Evolutionary conservation across 92 coral and sea anemone species (phyloP).

Genomic region (Epizoanthus stellaris): DNA sequence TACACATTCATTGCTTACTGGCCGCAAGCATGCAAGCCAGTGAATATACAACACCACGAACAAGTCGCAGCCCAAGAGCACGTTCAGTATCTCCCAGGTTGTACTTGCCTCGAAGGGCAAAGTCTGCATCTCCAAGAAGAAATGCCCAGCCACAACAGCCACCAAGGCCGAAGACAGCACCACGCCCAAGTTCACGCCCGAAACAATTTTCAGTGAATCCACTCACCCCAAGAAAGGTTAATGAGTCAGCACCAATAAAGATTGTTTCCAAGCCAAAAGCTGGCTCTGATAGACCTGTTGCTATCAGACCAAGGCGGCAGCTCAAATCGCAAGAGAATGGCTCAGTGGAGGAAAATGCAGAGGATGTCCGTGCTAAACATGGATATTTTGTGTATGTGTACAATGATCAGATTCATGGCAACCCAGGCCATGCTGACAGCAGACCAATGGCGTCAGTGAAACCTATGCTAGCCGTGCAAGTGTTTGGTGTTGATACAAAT

Average conservation of each 20-base stretch:
- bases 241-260: conserved; percentile 68
- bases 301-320: conserved; percentile 70
- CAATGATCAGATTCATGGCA: conserved; percentile 65
- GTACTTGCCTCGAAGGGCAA: conserved; percentile 66
- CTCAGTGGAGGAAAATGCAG: conserved; percentile 40
- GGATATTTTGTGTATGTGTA: conserved; percentile 86
- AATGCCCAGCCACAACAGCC: conserved; percentile 57
- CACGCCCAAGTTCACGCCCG: conserved; percentile 73
- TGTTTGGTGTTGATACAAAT: conserved; percentile 39
- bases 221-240: conserved; percentile 56
- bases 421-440: conserved; percentile 62
- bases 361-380: conserved; percentile 54
- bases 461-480: conserved; percentile 80
- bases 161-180: conserved; percentile 67
- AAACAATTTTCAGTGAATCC: conserved; percentile 48
- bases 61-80: conserved; percentile 54
- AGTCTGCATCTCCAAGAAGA: conserved; percentile 36
- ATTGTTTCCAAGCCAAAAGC: conserved; percentile 77
- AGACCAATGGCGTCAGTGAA: conserved; percentile 97
- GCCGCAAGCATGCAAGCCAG: conserved; percentile 75
- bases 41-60: conserved; percentile 42
- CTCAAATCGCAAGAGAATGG: conserved; percentile 56
- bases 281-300: conserved; percentile 84
- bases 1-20: conserved; percentile 87
- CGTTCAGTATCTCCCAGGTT: conserved; percentile 83